Base-by-base conservation (phyloP, 2,797 vertebrate species). In the Platyrinchus mystaceus region DNA sequence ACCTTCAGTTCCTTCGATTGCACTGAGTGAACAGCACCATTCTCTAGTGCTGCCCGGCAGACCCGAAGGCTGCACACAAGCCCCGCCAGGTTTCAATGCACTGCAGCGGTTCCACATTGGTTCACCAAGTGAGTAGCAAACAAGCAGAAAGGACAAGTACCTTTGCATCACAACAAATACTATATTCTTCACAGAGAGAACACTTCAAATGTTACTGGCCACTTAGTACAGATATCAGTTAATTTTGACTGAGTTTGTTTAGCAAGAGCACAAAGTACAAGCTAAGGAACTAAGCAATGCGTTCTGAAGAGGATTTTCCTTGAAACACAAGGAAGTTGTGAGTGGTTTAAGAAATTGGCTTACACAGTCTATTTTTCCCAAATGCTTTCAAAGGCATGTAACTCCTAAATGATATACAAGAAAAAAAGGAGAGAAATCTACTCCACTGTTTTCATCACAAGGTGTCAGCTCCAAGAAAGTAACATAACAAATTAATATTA, bases 371-470 rank as follows among this genome's bases (percentile, higher is more conserved):
- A 22, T 50, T 73, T 14, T 30, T 49, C 39, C 46, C 64, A n/a
- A 87, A 50, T 7, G 14, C 27, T 81, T 93, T 44, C 5, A 2
- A 1, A 70, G n/a, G 39, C n/a, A 37, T 0, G 0, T 3, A 34
- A 30, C 9, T n/a, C 24, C 30, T 14, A 23, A 20, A 34, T 2
- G 3, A 34, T 4, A 58, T 3, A 32, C 0, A 20, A 52, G 28
- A 27, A 2, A 24, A 58, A 21, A 22, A 6, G 14, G 12, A 60
- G 16, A 80, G 39, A 58, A 44, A 24, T 26, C 23, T 63, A 46
- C 21, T 55, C 32, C 24, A 59, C 28, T 34, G 11, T 20, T 50
- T 52, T 39, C 64, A 55, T 22, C 3, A 1, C 75, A 64, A 85
- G 6, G 15, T 10, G 7, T 26, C 59, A 53, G 34, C 19, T 67